Evolutionary conservation across 2,113 vertebrate genomes (phyloP), one percentile per base, ranked within the genome.

Genomic region (Colaptes auratus): DNA sequence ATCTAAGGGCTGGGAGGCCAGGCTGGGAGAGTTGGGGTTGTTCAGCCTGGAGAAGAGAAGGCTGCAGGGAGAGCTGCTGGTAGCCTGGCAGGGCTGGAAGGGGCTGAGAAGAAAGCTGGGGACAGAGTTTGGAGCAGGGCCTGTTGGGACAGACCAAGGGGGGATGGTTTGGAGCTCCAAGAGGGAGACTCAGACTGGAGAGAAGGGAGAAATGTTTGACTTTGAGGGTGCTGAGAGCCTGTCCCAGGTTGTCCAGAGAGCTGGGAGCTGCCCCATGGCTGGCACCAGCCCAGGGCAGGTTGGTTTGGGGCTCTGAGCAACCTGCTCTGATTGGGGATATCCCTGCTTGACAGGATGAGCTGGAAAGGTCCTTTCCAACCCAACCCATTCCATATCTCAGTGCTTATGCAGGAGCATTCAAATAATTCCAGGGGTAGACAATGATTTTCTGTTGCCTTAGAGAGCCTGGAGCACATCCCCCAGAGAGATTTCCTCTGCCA

Each of bases 401-500:
- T 24, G 13, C 31, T 44, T 33, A 15, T 36, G 20, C 30, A 56
- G 31, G 14, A 84, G 7, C 25, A 15, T 69, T 78, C 67, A 24
- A 82, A 12, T 42, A 35, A n/a, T 7, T 73, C 15, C 46, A 52
- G 0, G 15, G 23, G 19, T 46, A 36, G 61, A 4, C 31, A 19
- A 67, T 25, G 53, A 7, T 13, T 20, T 2, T 8, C 10, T 5
- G 10, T 23, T 33, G n/a, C 4, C 28, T 25, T 53, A 8, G 50
- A 58, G 52, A 60, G 36, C 17, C 77, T 63, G 65, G 69, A 42
- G 30, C 48, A 20, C 9, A 21, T 55, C 48, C 3, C 15, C 50
- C 5, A 23, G 2, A 1, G 2, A 0, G 16, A 1, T 59, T 61
- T 74, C 46, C 59, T 48, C 33, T 72, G 72, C 36, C 25, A 56